Conservation (phyloP, 1,140 invertebrate species). For the Eumaeus atala region DNA sequence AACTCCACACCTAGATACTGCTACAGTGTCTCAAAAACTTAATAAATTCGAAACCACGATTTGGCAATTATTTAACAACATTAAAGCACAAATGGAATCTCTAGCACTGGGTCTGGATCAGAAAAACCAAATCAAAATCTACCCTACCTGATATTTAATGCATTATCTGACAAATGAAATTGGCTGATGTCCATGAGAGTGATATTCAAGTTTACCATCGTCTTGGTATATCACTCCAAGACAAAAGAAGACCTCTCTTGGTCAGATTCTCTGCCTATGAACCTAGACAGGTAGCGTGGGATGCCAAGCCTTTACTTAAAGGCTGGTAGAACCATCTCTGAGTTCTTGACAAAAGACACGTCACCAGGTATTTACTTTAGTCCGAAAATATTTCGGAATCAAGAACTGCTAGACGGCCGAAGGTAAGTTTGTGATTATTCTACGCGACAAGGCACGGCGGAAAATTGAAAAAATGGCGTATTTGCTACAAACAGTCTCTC, state of each 20-base stretch:
- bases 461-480: background rate
- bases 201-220: conserved; percentile 6
- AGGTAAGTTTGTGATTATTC: background rate
- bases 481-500: no score
- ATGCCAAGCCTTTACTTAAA: conserved; percentile 1
- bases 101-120: background rate
- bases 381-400: background rate
- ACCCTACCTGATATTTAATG: background rate
- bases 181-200: background rate
- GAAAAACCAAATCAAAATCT: background rate
- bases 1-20: background rate
- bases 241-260: background rate
- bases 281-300: background rate
- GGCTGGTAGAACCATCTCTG: background rate
- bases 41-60: background rate
- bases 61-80: background rate
- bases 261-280: conserved; percentile 1
- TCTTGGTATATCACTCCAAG: background rate
- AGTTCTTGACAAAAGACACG: conserved; percentile 11
- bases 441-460: conserved; percentile 1
- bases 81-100: background rate
- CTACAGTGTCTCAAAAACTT: background rate
- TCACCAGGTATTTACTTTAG: background rate
- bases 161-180: background rate
- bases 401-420: conserved; percentile 8